Conservation (phyloP, 1,140 invertebrate genomes). For the Papilio polytes region DNA sequence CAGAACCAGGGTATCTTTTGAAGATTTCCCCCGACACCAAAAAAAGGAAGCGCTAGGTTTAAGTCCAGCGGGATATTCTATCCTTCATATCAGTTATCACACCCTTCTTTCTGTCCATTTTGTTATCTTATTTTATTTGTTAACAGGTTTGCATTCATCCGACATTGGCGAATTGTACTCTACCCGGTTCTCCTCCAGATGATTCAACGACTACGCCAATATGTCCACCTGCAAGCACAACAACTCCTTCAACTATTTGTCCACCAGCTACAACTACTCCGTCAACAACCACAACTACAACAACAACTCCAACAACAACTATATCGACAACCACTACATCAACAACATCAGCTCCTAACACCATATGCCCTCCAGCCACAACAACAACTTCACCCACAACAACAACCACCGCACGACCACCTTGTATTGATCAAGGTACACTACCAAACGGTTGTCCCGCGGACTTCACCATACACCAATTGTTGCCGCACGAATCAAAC, state of each 20-base stretch:
- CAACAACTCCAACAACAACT: background rate
- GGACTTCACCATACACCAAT: slow-evolving; percentile 45
- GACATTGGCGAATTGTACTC: slow-evolving; percentile 44
- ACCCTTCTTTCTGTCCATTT: background rate
- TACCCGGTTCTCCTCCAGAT: slow-evolving; percentile 44
- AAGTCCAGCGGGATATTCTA: too few species aligned
- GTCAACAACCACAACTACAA: background rate
- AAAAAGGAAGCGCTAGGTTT: too few species aligned
- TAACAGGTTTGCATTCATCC: slow-evolving; percentile 55
- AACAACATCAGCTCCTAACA: slow-evolving; percentile 4
- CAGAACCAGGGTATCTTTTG: too few species aligned
- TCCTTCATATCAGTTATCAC: too few species aligned
- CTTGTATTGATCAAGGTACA: background rate
- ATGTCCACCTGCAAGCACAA: slow-evolving; percentile 39
- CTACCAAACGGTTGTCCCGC: slow-evolving; percentile 41
- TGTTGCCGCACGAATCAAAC: slow-evolving; percentile 75
- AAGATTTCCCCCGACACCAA: too few species aligned
- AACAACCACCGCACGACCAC: background rate
- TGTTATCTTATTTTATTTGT: background rate
- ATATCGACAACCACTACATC: slow-evolving; percentile 21
- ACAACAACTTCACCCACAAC: slow-evolving; percentile 33
- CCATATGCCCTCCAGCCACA: slow-evolving; percentile 35
- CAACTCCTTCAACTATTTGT: slow-evolving; percentile 6
- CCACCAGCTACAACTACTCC: background rate
- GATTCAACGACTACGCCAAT: background rate